Base-by-base conservation (phyloP, 1,140 invertebrate genomes). In the Antheraea mylitta region DNA sequence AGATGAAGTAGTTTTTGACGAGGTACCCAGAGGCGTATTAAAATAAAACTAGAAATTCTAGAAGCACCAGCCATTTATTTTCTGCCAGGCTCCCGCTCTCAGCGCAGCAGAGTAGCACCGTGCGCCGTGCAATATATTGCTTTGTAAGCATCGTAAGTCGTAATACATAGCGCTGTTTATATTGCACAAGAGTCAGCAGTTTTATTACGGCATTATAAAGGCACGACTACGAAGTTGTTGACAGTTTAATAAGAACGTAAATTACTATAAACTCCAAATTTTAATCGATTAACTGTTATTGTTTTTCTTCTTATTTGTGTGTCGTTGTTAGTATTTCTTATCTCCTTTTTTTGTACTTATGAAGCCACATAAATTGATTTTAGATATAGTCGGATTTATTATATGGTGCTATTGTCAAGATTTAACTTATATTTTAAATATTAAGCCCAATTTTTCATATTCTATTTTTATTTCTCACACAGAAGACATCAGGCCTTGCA, bases 101-200 rank as follows among this genome's bases (percentile, higher is more conserved):
- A 63, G 61, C 61, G 37, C 30, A 63, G 30, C 30, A 18, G 73
- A 66, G 63, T 62, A 73, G 73, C 67, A 53, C 45, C 45, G 45
- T 48, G 7, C 58, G 67, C 58, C 58, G 67, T 64, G 58, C 64
- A 75, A 81, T 77, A 78, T 82, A 83, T 79, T 71, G 75, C 77
- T 67, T 37, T 62, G 65, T 69, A 75, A 60, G 16, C 16, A 53
- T 64, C 74, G 75, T 53, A 53, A 53, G 45, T 53, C 79, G 72
- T 83, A 83, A 78, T 68, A 71, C 79, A 79, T 78, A 70, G 72
- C 73, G 71, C 67, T 77, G 67, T 81, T 83, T 83, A 78, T 82
- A 74, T 68, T 72, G 71, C 75, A 63, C 73, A 67, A 37, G 61
- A 63, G 61, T 71, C 71, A 69, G 69, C 76, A 72, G 73, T 76